phyloP scores from a whole-genome alignment of 2,113 vertebrate genomes.

The Callaeas wilsoni region DNA sequence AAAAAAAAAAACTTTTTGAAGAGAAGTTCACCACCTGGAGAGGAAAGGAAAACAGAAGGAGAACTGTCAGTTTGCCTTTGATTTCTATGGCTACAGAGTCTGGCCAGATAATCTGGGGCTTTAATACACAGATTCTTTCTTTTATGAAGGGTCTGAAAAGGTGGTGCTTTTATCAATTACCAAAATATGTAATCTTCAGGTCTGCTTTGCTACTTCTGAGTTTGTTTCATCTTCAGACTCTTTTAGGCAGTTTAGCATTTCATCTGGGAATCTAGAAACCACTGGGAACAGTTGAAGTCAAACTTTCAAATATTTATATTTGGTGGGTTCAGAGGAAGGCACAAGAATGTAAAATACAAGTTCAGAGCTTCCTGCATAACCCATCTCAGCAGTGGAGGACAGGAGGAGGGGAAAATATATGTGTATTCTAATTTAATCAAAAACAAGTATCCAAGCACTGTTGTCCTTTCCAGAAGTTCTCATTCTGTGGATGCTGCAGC shows the following conservation, averaged over 20 bases:
- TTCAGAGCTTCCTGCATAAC: background rate
- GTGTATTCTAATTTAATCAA: constrained; percentile 15
- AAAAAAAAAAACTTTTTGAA: background rate
- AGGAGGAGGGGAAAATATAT: background rate
- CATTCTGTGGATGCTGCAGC: background rate
- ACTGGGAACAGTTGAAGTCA: constrained; percentile 18
- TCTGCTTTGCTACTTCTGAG: background rate
- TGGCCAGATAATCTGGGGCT: background rate
- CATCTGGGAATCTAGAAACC: constrained; percentile 13
- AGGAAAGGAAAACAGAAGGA: background rate
- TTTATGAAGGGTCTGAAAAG: background rate
- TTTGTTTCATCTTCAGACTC: constrained; percentile 9
- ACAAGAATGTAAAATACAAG: constrained; percentile 15
- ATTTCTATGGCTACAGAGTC: background rate
- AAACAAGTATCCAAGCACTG: background rate
- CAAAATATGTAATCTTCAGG: background rate
- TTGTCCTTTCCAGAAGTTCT: background rate
- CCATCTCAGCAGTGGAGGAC: background rate
- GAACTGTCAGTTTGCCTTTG: background rate
- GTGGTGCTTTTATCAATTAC: background rate
- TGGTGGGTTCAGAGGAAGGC: background rate
- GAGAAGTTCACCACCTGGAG: background rate
- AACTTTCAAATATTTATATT: constrained; percentile 37
- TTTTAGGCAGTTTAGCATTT: constrained; percentile 15
- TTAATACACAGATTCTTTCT: background rate